Evolutionary conservation across 2,888 invertebrate species (phyloP), one percentile per base, ranked within the genome.

Genomic region (Torymus auratus): DNA sequence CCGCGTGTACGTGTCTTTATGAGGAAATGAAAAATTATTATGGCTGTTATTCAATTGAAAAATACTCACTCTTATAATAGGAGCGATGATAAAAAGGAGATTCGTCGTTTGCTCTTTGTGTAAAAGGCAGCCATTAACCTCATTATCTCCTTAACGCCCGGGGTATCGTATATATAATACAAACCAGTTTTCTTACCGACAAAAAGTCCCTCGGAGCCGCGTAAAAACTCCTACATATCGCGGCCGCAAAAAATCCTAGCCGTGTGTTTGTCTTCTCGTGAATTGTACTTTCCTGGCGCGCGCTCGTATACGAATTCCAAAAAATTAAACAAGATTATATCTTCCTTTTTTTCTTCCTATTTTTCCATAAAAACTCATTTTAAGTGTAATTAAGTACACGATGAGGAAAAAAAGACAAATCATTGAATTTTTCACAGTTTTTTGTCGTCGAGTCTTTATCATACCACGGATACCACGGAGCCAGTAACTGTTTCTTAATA

Each of bases 61-160:
- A 74, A 75, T 70, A 23, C 53, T 58, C 23, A 20, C 11, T 70
- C 58, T 58, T 64, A 65, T 74, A 60, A 79, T 73, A 73, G 68
- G 69, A 15, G 50, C 68, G 62, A 68, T 73, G 62, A 73, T 79
- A 73, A 70, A 74, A 70, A 69, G 74, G 41, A 28, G 41, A 28
- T 58, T 79, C 69, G 80, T 75, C 74, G 65, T 68, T 62, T 62
- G 58, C 68, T 79, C 68, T 69, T 79, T 73, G 64, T 74, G 58
- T 70, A 71, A 80, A 75, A 75, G 70, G 70, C 55, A 80, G 60
- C 75, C 75, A 80, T 80, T 80, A 80, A 75, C 75, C 75, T 75
- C 70, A 75, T 80, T 80, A 80, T 80, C 75, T 71, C 61, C 80
- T 75, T 80, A 75, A 65, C 75, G 75, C 71, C 64, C 65, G 75